Evolutionary conservation across 1,140 invertebrate genomes (phyloP), one percentile per base, ranked within the genome.

Genomic region (Atta texana): DNA sequence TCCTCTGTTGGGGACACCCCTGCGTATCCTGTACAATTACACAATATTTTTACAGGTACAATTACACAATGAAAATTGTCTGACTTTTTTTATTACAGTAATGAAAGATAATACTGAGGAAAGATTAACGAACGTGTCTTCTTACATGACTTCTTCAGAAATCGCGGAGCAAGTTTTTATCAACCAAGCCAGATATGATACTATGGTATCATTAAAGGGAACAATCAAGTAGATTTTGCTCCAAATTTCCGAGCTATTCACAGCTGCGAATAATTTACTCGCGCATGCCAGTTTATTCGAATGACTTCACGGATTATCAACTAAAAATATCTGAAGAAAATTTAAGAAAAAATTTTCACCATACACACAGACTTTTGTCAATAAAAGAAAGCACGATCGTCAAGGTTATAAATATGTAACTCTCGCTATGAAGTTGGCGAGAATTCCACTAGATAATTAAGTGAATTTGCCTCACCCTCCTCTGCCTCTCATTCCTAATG

Each of bases 401-500:
- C 2, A 61, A 61, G 80, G 80, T 84, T 84, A 84, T 74, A 59
- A 74, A 72, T 24, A 4, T 21, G 10, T 12, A 34, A 49, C 10
- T 44, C 39, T 44, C n/a, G 24, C 16, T 14, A 3, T 2, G 8
- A 49, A 2, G 8, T 4, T 18, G 16, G 21, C 18, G 24, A 28
- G 10, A 18, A 16, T 1, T 8, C 3, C 0, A 10, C 10, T 1
- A 8, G 5, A 10, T 7, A 28, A 84, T 78, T 59, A 53, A 4
- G 10, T 18, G 21, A 68, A 88, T n/a, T 76, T 57, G 24, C 76
- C 89, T 94, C 75, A 93, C 93, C 94, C 92, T 91, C 94, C 90
- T 89, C 92, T 92, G 64, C 91, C 91, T 87, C 93, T 89, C 93
- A 93, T 94, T 87, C 72, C 90, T 78, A 88, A 81, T 21, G 91